Percentiles rank a stretch among this genome's conserved stretches.
Conservation (phyloP, 2,113 vertebrate species). For the Ctenodactylus gundi region DNA sequence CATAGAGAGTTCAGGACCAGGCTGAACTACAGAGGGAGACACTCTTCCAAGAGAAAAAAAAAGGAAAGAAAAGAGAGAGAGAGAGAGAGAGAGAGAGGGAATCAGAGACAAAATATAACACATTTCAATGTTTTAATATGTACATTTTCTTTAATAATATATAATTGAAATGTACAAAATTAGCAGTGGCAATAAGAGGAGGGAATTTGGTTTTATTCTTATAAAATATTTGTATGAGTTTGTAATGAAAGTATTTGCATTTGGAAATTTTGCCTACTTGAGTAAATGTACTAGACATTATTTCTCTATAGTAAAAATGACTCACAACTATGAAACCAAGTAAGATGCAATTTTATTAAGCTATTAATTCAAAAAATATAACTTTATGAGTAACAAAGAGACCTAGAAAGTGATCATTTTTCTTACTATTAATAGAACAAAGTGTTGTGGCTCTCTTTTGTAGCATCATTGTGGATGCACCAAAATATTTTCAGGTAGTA, state of each 20-base stretch:
- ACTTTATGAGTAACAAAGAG: constrained; percentile 9
- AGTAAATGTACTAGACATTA: not conserved
- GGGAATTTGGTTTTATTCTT: not conserved
- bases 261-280: not conserved
- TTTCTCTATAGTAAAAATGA: constrained; percentile 36
- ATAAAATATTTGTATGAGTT: not conserved
- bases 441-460: not conserved
- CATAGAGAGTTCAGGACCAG: too few species aligned
- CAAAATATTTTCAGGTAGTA: constrained; percentile 37
- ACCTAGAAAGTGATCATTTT: not conserved
- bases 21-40: too few species aligned
- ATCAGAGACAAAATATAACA: not conserved
- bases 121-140: not conserved
- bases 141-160: not conserved
- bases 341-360: constrained; percentile 31
- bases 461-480: not conserved
- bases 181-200: not conserved
- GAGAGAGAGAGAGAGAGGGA: too few species aligned
- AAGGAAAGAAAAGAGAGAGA: too few species aligned
- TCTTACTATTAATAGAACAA: constrained; percentile 40
- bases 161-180: not conserved
- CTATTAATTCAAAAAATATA: constrained; percentile 48
- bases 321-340: not conserved
- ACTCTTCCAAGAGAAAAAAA: too few species aligned
- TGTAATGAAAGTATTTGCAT: constrained; percentile 3